Evolutionary conservation across 2,113 vertebrate genomes (phyloP).

Genomic region (Xenopus tropicalis): DNA sequence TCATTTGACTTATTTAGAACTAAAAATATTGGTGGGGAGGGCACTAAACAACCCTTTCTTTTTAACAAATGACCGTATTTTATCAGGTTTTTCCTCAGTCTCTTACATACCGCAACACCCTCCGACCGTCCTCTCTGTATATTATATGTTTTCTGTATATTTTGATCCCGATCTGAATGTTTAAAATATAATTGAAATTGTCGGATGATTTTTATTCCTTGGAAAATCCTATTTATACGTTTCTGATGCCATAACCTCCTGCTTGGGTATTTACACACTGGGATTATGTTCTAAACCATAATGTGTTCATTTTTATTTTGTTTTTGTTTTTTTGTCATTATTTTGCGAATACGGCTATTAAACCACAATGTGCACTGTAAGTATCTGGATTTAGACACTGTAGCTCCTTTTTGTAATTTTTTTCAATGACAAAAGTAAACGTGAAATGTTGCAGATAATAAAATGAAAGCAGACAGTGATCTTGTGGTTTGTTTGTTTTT

Average conservation of each 20-base stretch:
- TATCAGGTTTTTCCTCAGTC: too few species aligned
- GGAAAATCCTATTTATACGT: slow-evolving; percentile 20
- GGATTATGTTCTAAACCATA: slow-evolving; percentile 32
- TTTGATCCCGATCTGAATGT: slow-evolving; percentile 20
- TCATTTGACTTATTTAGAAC: too few species aligned
- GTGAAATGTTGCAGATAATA: slow-evolving; percentile 3
- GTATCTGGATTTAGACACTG: slow-evolving; percentile 20
- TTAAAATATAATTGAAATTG: not conserved
- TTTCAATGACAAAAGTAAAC: slow-evolving; percentile 1
- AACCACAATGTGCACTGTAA: slow-evolving; percentile 41
- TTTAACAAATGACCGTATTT: too few species aligned
- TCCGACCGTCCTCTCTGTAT: not conserved
- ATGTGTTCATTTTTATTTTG: too few species aligned
- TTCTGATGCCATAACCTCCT: slow-evolving; percentile 22
- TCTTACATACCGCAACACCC: too few species aligned
- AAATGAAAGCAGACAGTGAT: not conserved
- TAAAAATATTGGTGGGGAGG: too few species aligned
- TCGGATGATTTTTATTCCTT: not conserved
- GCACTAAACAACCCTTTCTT: too few species aligned
- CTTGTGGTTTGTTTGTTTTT: not conserved
- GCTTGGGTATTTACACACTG: slow-evolving; percentile 31
- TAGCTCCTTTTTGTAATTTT: slow-evolving; percentile 5
- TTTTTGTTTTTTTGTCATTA: slow-evolving; percentile 36
- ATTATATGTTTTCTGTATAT: slow-evolving; percentile 38
- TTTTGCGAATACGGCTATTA: slow-evolving; percentile 33